phyloP scores from a whole-genome alignment of 2,888 invertebrate species.

The Pseudoips prasinana region DNA sequence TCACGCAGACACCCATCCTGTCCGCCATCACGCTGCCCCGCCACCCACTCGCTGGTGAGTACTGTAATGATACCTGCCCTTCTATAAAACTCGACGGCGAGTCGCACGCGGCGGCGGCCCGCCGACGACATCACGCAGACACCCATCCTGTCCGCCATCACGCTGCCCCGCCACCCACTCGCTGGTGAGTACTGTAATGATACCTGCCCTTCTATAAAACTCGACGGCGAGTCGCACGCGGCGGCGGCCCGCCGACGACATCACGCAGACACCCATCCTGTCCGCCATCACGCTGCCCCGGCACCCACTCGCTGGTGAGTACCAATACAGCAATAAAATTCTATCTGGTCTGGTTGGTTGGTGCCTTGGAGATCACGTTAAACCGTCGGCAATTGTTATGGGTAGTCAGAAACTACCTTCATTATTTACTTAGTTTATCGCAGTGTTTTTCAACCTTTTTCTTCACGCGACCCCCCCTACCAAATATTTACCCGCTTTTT shows the following conservation, averaged over 20 bases:
- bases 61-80: background rate
- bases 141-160: conserved; percentile 25
- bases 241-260: background rate
- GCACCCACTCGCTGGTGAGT: conserved; percentile 35
- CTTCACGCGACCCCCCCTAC: background rate
- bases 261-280: conserved; percentile 30
- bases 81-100: background rate
- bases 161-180: conserved; percentile 42
- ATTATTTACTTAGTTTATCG: too few relatives aligned
- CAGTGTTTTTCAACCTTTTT: too few relatives aligned
- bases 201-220: background rate
- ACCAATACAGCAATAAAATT: too few relatives aligned
- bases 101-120: background rate
- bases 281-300: conserved; percentile 41
- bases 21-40: conserved; percentile 41
- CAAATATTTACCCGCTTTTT: background rate
- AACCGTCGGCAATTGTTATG: too few relatives aligned
- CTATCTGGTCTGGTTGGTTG: too few relatives aligned
- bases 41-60: conserved; percentile 35
- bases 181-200: conserved; percentile 19
- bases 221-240: background rate
- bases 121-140: conserved; percentile 26
- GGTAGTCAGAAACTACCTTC: too few relatives aligned
- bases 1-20: conserved; percentile 30
- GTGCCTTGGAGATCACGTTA: too few relatives aligned